Evolutionary conservation across 2,888 invertebrate genomes (phyloP).

Genomic region (Autographa pulchrina): DNA sequence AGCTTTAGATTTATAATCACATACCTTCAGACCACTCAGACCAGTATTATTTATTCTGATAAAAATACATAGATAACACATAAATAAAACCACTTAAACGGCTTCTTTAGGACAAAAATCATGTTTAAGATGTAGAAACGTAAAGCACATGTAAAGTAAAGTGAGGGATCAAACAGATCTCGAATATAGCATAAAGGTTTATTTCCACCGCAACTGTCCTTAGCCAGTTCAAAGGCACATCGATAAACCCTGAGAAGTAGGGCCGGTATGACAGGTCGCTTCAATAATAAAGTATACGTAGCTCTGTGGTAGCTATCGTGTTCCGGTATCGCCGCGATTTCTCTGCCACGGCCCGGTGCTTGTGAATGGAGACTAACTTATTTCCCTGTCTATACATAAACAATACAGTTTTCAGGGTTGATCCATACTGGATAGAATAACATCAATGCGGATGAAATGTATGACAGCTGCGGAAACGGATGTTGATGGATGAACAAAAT

Average conservation of each 20-base stretch:
- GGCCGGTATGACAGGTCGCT: constrained; percentile 29
- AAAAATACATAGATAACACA: neutral
- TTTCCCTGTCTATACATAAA: constrained; percentile 47
- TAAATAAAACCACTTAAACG: too few relatives aligned
- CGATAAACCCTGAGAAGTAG: constrained; percentile 33
- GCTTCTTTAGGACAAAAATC: neutral
- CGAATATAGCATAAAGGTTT: constrained; percentile 5
- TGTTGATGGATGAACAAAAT: constrained; percentile 10
- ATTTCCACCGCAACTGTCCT: constrained; percentile 18
- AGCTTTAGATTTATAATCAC: neutral
- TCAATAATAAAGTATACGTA: constrained; percentile 52
- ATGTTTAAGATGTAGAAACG: neutral
- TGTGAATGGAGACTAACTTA: constrained; percentile 41
- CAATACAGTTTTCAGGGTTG: constrained; percentile 53
- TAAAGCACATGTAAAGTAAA: neutral
- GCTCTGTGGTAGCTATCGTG: constrained; percentile 37
- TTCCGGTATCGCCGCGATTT: constrained; percentile 56
- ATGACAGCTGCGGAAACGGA: constrained; percentile 38
- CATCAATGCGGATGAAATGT: constrained; percentile 33
- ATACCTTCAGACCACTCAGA: neutral
- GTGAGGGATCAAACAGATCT: neutral
- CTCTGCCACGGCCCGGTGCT: constrained; percentile 27
- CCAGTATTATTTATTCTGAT: neutral
- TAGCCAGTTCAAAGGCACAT: constrained; percentile 17
- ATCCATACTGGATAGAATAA: constrained; percentile 34